Percentiles rank a stretch among this genome's conserved stretches.
phyloP scores from a whole-genome alignment of 1,140 invertebrate genomes.

The Berghia stephanieae region DNA sequence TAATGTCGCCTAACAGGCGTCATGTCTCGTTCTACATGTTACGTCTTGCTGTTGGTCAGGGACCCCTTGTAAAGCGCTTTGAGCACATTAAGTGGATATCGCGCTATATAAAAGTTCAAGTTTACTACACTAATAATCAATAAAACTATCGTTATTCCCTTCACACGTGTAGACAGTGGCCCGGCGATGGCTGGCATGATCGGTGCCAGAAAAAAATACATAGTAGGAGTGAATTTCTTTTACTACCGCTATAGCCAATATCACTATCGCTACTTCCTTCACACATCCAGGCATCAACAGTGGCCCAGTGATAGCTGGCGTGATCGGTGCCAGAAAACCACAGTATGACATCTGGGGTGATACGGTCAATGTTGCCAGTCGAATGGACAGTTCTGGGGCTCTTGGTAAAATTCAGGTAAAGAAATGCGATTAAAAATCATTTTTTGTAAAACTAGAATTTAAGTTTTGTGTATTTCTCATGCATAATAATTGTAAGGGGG shows the following conservation, averaged over 20 bases:
- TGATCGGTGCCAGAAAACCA: constrained; percentile 88
- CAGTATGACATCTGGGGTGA: constrained; percentile 93
- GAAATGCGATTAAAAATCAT: background rate
- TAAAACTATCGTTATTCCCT: background rate
- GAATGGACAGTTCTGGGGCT: constrained; percentile 95
- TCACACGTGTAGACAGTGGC: background rate
- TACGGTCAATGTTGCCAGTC: constrained; percentile 92
- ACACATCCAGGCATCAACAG: constrained; percentile 52
- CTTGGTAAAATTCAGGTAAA: constrained; percentile 90
- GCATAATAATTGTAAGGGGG: too few species aligned
- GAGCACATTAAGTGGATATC: too few species aligned
- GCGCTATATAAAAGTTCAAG: too few species aligned
- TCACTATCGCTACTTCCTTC: background rate
- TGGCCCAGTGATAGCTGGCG: constrained; percentile 87
- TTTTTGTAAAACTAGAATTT: background rate
- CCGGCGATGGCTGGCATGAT: too few species aligned
- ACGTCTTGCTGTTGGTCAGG: too few species aligned
- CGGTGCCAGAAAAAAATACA: background rate
- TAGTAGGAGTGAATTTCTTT: background rate
- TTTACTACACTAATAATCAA: background rate
- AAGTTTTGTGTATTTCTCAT: background rate
- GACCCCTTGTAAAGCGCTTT: too few species aligned
- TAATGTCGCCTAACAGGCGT: too few species aligned
- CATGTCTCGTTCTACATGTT: too few species aligned
- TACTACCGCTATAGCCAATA: too few species aligned